phyloP scores from a whole-genome alignment of 2,113 vertebrate species.

The Cyprinodon brontotheroides region DNA sequence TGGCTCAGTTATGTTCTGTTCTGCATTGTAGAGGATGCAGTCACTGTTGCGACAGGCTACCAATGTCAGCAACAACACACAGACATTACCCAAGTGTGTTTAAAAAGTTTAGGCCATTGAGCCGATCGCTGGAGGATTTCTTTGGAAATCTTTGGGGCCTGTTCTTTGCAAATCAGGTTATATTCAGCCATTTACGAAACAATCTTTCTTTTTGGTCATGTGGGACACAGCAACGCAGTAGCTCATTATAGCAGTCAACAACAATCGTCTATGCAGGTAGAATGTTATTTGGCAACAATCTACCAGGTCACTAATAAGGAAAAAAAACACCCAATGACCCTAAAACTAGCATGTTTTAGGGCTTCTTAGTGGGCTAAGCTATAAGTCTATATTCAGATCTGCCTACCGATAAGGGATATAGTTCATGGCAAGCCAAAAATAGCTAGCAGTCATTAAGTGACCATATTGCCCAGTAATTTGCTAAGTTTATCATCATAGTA shows the following conservation, averaged over 20 bases:
- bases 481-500: no score
- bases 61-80: neutral
- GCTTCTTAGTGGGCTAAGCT: no score
- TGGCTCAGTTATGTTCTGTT: conserved; percentile 34
- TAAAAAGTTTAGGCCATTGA: conserved; percentile 4
- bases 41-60: conserved; percentile 3
- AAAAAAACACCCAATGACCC: neutral
- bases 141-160: neutral
- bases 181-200: neutral
- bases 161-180: neutral
- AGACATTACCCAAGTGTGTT: neutral
- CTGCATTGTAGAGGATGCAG: conserved; percentile 22
- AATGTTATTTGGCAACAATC: neutral
- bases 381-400: no score
- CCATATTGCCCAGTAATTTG: no score
- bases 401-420: no score
- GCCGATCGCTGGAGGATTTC: neutral
- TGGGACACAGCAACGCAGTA: neutral
- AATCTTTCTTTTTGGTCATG: neutral
- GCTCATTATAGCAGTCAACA: neutral
- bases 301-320: neutral
- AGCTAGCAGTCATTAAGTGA: no score
- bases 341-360: no score
- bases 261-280: neutral
- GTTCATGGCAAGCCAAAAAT: no score